Evolutionary conservation across 2,888 invertebrate species (phyloP).

Genomic region (Agrotis segetum): DNA sequence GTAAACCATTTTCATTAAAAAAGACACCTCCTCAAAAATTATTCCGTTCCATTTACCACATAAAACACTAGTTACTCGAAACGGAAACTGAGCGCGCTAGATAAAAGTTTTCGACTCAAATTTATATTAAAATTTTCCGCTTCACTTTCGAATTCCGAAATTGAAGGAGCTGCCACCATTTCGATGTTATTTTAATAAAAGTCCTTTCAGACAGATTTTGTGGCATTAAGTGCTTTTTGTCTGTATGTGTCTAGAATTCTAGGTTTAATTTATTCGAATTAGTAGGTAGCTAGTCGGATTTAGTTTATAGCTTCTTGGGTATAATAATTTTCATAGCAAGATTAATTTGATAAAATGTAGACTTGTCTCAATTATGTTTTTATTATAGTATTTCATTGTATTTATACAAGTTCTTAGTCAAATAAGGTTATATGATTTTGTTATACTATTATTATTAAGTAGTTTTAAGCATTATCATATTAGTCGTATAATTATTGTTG

Average conservation of each 20-base stretch:
- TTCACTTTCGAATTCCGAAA: constrained; percentile 32
- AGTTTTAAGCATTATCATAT: too few species aligned
- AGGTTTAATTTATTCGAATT: constrained; percentile 8
- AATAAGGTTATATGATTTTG: too few species aligned
- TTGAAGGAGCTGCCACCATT: constrained; percentile 15
- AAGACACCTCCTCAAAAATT: constrained; percentile 10
- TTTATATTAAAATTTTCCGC: constrained; percentile 55
- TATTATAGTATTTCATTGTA: too few species aligned
- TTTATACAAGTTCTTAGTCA: too few species aligned
- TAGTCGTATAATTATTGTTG: too few species aligned
- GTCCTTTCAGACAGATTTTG: constrained; percentile 2
- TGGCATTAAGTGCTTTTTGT: background rate
- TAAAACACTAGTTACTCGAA: constrained; percentile 33
- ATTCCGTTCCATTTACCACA: constrained; percentile 9
- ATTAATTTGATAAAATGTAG: too few species aligned
- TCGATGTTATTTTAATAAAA: constrained; percentile 32
- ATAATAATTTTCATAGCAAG: background rate
- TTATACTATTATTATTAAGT: too few species aligned
- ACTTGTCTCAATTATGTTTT: too few species aligned
- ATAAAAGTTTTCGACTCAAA: constrained; percentile 49
- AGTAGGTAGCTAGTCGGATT: background rate
- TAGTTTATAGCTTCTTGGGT: background rate
- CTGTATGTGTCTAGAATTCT: background rate
- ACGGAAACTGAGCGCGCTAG: constrained; percentile 29
- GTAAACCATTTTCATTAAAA: constrained; percentile 5